Conservation (phyloP, 2,797 vertebrate genomes). For the Gymnoscopelus microlampas region DNA sequence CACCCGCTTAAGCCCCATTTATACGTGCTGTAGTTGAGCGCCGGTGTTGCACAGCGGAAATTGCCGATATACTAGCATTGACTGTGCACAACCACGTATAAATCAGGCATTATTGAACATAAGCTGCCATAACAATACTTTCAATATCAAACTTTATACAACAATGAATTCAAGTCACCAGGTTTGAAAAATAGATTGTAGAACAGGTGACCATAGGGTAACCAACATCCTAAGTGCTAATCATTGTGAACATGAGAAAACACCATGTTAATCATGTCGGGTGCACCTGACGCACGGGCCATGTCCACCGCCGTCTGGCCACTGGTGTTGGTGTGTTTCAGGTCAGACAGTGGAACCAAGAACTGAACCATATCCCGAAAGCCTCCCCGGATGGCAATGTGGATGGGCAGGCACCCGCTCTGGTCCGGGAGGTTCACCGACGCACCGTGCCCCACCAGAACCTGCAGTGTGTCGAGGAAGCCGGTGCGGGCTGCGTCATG, state of each 20-base stretch:
- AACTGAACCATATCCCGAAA: constrained; percentile 84
- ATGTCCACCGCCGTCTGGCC: constrained; percentile 86
- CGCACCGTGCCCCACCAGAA: constrained; percentile 86
- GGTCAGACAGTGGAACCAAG: constrained; percentile 82
- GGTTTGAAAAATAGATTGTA: constrained; percentile 59
- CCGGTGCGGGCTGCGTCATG: constrained; percentile 91
- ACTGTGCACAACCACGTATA: no score
- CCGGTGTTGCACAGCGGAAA: no score
- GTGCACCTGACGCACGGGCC: constrained; percentile 72
- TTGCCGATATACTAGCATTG: no score
- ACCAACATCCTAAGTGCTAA: constrained; percentile 23
- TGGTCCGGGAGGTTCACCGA: constrained; percentile 83
- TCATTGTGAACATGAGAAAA: constrained; percentile 70
- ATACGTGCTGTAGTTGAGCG: no score
- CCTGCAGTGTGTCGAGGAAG: constrained; percentile 87
- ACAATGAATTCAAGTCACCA: constrained; percentile 80
- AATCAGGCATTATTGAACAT: constrained; percentile 47
- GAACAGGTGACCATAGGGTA: constrained; percentile 19
- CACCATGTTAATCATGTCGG: constrained; percentile 77
- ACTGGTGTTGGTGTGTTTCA: constrained; percentile 80
- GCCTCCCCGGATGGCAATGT: constrained; percentile 85
- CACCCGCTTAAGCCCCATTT: constrained; percentile 46
- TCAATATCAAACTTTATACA: constrained; percentile 72
- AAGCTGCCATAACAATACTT: constrained; percentile 77
- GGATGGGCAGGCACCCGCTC: constrained; percentile 86